These are phyloP conservation scores for Poeciliopsis paucimaculata DNA, from an alignment of 2,797 vertebrate species.

Conservation along the genomic window DNA sequence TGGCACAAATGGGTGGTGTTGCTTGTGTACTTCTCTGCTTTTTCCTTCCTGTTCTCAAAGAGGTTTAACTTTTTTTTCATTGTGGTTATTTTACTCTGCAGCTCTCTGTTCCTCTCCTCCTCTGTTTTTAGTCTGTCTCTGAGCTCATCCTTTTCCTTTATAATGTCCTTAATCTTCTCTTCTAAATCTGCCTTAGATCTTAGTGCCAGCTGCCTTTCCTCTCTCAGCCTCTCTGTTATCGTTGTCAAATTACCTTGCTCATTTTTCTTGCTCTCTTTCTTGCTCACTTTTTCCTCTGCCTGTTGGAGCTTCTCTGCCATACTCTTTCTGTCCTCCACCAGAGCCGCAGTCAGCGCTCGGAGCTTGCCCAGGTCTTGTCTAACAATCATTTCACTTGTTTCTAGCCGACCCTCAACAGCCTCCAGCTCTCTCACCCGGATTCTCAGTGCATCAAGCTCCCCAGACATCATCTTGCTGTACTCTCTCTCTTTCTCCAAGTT, in stretches of 20 bases:
- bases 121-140: slow-evolving; percentile 88
- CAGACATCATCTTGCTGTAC: slow-evolving; percentile 85
- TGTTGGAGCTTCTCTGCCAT: slow-evolving; percentile 90
- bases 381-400: slow-evolving; percentile 88
- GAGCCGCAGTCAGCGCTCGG: slow-evolving; percentile 92
- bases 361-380: slow-evolving; percentile 94
- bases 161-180: slow-evolving; percentile 85
- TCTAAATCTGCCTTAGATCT: slow-evolving; percentile 90
- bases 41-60: slow-evolving; percentile 83
- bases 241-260: slow-evolving; percentile 88
- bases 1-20: slow-evolving; percentile 74
- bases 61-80: slow-evolving; percentile 90
- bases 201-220: slow-evolving; percentile 88
- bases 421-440: slow-evolving; percentile 89
- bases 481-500: slow-evolving; percentile 91
- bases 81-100: slow-evolving; percentile 87
- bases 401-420: slow-evolving; percentile 84
- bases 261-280: slow-evolving; percentile 84
- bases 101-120: slow-evolving; percentile 88
- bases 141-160: slow-evolving; percentile 90
- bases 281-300: slow-evolving; percentile 90
- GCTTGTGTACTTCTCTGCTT: slow-evolving; percentile 80
- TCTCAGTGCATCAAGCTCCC: slow-evolving; percentile 89
- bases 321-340: slow-evolving; percentile 92
- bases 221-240: slow-evolving; percentile 88